Percentiles rank a stretch among this genome's conserved stretches.
phyloP scores from a whole-genome alignment of 2,888 invertebrate genomes.

The Pammene aurita region DNA sequence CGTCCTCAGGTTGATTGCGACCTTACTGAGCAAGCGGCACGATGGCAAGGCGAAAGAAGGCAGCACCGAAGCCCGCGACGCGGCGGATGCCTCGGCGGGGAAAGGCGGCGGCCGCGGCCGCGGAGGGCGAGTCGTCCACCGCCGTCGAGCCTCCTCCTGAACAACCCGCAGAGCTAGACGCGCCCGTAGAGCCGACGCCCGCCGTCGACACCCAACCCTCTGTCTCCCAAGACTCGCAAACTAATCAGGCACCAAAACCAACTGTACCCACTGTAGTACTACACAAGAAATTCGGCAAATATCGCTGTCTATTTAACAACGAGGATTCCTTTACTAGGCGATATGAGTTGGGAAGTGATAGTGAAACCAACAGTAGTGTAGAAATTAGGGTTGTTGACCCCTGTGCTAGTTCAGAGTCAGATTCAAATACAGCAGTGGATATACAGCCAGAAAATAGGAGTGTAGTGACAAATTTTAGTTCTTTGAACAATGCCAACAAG shows the following conservation, averaged over 20 bases:
- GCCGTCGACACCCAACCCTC: slow-evolving; percentile 50
- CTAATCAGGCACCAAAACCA: slow-evolving; percentile 49
- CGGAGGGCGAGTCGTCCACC: slow-evolving; percentile 61
- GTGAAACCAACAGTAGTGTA: slow-evolving; percentile 78
- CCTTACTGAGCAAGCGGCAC: slow-evolving; percentile 50
- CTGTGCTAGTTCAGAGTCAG: slow-evolving; percentile 78
- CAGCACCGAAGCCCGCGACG: slow-evolving; percentile 61
- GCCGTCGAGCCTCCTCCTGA: slow-evolving; percentile 36
- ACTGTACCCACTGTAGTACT: slow-evolving; percentile 65
- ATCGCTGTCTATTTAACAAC: slow-evolving; percentile 76
- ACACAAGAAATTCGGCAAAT: slow-evolving; percentile 84
- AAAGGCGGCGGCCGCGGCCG: slow-evolving; percentile 59
- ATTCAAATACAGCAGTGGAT: slow-evolving; percentile 73
- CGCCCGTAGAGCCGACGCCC: slow-evolving; percentile 48
- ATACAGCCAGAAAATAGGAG: slow-evolving; percentile 68
- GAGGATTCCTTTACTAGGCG: slow-evolving; percentile 67
- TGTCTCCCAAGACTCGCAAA: slow-evolving; percentile 35
- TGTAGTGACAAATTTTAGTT: slow-evolving; percentile 59
- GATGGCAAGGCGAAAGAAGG: slow-evolving; percentile 78
- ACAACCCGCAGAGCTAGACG: slow-evolving; percentile 44
- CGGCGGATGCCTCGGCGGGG: slow-evolving; percentile 71
- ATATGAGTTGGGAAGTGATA: slow-evolving; percentile 76
- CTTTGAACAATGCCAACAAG: slow-evolving; percentile 54
- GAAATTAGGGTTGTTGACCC: slow-evolving; percentile 74
- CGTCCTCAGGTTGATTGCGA: slow-evolving; percentile 64